A percentile compares a stretch with the other conserved stretches of the same genome.
These are phyloP conservation scores for Zygaena filipendulae DNA, from an alignment of 2,888 invertebrate genomes.

Conservation along the genomic window DNA sequence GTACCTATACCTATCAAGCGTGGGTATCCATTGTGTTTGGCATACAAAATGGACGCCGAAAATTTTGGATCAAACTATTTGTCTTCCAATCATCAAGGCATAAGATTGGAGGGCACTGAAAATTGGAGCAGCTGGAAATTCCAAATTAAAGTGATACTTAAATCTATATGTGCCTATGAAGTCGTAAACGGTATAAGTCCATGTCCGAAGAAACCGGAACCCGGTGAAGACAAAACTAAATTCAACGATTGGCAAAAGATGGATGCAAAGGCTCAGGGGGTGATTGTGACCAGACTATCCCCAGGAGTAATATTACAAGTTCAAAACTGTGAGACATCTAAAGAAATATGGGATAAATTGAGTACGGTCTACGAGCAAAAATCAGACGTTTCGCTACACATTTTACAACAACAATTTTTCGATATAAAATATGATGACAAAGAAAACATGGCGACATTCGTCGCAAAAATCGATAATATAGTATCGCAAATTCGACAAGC, in stretches of 20 bases:
- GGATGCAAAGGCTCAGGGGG: not conserved
- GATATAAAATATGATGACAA: not conserved
- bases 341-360: slow-evolving; percentile 3
- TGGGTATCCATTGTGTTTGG: no score
- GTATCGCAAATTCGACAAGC: not conserved
- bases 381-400: slow-evolving; percentile 1
- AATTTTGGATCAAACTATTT: no score
- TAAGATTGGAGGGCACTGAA: no score
- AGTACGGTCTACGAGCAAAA: slow-evolving; percentile 2
- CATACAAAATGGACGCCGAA: no score
- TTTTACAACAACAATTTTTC: slow-evolving; percentile 2
- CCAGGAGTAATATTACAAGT: slow-evolving; percentile 1
- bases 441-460: not conserved
- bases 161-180: no score
- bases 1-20: no score
- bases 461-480: not conserved
- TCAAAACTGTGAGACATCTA: slow-evolving; percentile 1
- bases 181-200: no score
- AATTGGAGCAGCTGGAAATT: no score
- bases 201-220: no score
- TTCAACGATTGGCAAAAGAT: not conserved
- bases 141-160: no score
- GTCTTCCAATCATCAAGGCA: no score
- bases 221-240: no score
- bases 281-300: not conserved